Base-by-base conservation (phyloP, 2,888 invertebrate genomes). In the Galerucella pusilla region DNA sequence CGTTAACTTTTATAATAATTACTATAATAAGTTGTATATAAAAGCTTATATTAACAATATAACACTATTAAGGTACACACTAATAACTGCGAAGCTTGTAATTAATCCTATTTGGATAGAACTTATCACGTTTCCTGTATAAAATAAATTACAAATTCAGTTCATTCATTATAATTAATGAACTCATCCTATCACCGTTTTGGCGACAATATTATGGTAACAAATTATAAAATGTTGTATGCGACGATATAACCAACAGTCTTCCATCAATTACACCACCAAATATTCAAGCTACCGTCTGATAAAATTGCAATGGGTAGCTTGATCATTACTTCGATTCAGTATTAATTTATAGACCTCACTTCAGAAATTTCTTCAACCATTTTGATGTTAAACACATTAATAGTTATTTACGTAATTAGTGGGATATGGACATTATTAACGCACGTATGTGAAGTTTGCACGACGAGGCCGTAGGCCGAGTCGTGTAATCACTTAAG, bases 111-210 rank as follows among this genome's bases (percentile, higher is more conserved):
- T 71, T 71, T 59, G 66, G n/a, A 66, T 66, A 61, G 59, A 73
- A 73, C 73, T 73, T 66, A 72, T 72, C 52, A 71, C 66, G 61
- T 61, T 66, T 5, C 46, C 60, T 20, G 65, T 12, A 61, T 69
- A 61, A 66, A 72, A 75, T 73, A 65, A 63, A 75, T 69, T 73
- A 67, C 73, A 67, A 70, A 73, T 75, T 69, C 67, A 72, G 69
- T 70, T 35, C 73, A 57, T 67, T 73, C 69, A 75, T 75, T 75
- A 69, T 68, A 75, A 73, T 75, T 75, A 69, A 75, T 75, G 61
- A 61, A 70, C 57, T 66, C 66, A 61, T 70, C 73, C 61, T 69
- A 75, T 73, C 73, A 68, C 75, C 60, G 70, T 70, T 61, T 28
- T 66, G n/a, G 66, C 70, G 72, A 69, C 69, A 61, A 61, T 67